Base-by-base conservation (phyloP, 2,888 invertebrate genomes). In the Agrotis clavis region DNA sequence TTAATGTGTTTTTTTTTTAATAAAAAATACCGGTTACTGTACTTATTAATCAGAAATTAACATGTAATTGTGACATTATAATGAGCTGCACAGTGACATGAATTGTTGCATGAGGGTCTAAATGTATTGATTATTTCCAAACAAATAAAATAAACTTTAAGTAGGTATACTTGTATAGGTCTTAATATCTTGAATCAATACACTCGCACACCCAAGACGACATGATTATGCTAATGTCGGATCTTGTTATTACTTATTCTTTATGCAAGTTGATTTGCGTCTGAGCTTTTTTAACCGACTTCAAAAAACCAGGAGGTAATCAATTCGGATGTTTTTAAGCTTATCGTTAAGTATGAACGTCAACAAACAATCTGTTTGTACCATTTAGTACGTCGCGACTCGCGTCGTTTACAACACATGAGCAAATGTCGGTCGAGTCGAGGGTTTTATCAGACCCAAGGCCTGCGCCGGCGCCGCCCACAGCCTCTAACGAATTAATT, bases 371-470 rank as follows among this genome's bases (percentile, higher is more conserved):
- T 73, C 51, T 53, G 18, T 78, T n/a, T 82, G 65, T 81, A 63
- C 59, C 51, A 60, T 79, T 68, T 60, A 59, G 48, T 54, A 48
- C 21, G 53, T 67, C 54, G 19, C 35, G n/a, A n/a, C n/a, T n/a
- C n/a, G n/a, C n/a, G n/a, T n/a, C n/a, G n/a, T 74, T 51, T 68
- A 67, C 50, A 71, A 30, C 35, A 35, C 45, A 53, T 82, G 74
- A 84, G 71, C 67, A 75, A 79, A 79, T 79, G 64, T 82, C 62
- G 18, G 41, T 41, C 25, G 65, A 60, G 35, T 61, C 60, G 77
- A 84, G 86, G 82, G 74, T 74, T 86, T 82, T 82, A 85, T 84
- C 81, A 74, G 71, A 51, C 59, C 74, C 86, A 85, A 85, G 86
- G 85, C 65, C 74, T 74, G 73, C 80, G 82, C 63, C 71, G 71